Percentiles rank a stretch among this genome's conserved stretches.
Evolutionary conservation across 2,113 vertebrate species (phyloP).

Genomic region (Aramus guarauna): DNA sequence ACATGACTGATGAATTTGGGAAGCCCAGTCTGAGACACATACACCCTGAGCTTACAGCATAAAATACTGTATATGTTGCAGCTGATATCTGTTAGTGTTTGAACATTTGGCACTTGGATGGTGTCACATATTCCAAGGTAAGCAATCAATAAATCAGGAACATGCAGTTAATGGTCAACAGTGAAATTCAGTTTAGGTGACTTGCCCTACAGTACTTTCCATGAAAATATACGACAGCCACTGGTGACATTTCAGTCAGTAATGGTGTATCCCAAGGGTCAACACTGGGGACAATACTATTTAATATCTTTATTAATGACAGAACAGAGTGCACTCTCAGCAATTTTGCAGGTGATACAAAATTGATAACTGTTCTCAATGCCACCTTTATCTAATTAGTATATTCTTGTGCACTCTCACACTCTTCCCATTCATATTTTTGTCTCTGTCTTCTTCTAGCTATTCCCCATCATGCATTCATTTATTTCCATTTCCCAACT

Average conservation of each 20-base stretch:
- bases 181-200: neutral
- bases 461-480: fast-evolving
- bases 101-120: neutral
- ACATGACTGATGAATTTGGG: neutral
- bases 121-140: neutral
- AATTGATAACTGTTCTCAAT: neutral
- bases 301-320: neutral
- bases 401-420: neutral
- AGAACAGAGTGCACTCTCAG: neutral
- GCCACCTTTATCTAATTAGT: neutral
- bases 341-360: neutral
- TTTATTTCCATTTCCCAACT: neutral
- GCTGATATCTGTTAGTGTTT: neutral
- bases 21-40: neutral
- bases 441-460: neutral
- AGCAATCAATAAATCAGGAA: neutral
- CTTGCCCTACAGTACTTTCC: neutral
- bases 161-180: neutral
- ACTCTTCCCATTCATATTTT: neutral
- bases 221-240: neutral
- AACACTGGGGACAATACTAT: neutral
- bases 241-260: neutral
- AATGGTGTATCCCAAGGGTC: neutral
- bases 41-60: neutral
- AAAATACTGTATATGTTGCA: neutral